Percentiles rank a stretch among this genome's conserved stretches.
Conservation (phyloP, 2,888 invertebrate species). For the Orchestes rusci region DNA sequence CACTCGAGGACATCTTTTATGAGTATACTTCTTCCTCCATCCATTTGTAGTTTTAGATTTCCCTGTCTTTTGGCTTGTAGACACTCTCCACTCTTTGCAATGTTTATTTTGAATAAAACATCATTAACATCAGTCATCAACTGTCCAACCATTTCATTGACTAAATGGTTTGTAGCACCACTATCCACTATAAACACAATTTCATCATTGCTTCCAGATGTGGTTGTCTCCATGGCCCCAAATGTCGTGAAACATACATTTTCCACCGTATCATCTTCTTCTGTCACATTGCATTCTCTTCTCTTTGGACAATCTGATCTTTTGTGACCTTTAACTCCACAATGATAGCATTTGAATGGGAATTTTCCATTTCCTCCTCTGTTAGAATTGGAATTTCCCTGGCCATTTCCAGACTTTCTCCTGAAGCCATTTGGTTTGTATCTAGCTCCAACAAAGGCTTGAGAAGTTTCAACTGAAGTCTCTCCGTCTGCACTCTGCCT, state of each 20-base stretch:
- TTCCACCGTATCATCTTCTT: constrained; percentile 7
- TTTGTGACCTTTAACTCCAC: constrained; percentile 21
- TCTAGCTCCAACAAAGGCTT: too few relatives aligned
- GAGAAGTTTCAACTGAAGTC: too few relatives aligned
- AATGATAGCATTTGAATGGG: constrained; percentile 14
- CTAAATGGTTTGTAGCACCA: constrained; percentile 28
- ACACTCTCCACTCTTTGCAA: constrained; percentile 26
- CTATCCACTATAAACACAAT: constrained; percentile 27
- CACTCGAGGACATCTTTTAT: constrained; percentile 23
- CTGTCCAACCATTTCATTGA: constrained; percentile 17
- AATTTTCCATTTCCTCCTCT: too few relatives aligned
- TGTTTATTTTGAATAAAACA: constrained; percentile 24
- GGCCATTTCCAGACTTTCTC: too few relatives aligned
- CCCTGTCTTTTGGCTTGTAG: constrained; percentile 23
- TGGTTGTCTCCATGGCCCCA: constrained; percentile 12
- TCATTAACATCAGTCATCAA: too few relatives aligned
- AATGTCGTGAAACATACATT: too few relatives aligned
- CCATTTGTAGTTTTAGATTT: constrained; percentile 19
- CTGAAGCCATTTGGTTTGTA: too few relatives aligned
- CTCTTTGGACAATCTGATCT: constrained; percentile 14
- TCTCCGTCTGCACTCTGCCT: too few relatives aligned
- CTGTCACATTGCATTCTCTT: constrained; percentile 9
- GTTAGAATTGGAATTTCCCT: too few relatives aligned
- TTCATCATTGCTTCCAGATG: background rate
- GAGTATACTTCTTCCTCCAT: too few relatives aligned